Base-by-base conservation (phyloP, 2,113 vertebrate genomes). In the Nettapus auritus region DNA sequence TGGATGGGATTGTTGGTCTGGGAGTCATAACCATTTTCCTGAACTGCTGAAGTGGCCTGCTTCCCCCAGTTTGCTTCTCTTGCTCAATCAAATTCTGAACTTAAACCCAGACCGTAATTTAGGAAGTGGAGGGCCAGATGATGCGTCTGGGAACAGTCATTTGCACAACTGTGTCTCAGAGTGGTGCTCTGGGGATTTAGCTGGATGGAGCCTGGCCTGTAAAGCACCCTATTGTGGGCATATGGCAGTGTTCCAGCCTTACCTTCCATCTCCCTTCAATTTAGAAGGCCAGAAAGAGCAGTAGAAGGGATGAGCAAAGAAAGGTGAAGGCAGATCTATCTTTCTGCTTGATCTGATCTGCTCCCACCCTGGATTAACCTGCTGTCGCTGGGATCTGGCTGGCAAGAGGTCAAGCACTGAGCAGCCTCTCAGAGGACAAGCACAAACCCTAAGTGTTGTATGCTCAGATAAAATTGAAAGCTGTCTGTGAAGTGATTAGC, bases 291-390 rank as follows among this genome's bases (percentile, higher is more conserved):
- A 86, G 57, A 60, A 60, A 34, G 16, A 34, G 53, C 29, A 40
- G 40, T 0, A 0, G 29, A 48, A 48, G 46, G 46, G 70, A 9
- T 2, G 3, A 40, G 44, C 5, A 3, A 14, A 36, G 8, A 7
- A 67, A 40, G 59, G 6, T 38, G 63, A 56, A 73, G 42, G 29
- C 16, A 53, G n/a, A 42, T 73, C 26, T 42, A 33, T 14, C 26
- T 69, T 85, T n/a, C 31, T 13, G 2, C 23, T 18, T 81, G 38
- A 38, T 42, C 19, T 10, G 4, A 5, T 56, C 40, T 78, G 2
- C 31, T 56, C 40, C 29, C 8, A 19, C 13, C 77, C 33, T 60
- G 86, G 48, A 79, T 73, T 38, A 44, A 26, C 8, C 62, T 40
- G 31, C 8, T 36, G 28, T 52, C 55, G 21, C 28, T 5, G 28